Base-by-base conservation (phyloP, 2,888 invertebrate genomes). In the Emesis russula region DNA sequence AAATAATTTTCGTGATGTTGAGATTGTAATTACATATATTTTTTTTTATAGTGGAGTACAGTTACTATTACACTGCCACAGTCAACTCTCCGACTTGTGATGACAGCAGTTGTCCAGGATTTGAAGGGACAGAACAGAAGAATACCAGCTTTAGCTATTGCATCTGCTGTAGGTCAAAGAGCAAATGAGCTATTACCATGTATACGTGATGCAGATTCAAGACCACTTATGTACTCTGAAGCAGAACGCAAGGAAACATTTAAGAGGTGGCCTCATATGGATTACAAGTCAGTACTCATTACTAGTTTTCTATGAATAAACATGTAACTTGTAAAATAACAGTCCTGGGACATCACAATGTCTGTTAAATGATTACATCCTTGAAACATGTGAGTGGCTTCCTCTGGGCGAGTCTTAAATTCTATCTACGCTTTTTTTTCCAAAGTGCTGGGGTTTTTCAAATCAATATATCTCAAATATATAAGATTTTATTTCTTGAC, bases 191-290 rank as follows among this genome's bases (percentile, higher is more conserved):
- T 99, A 96, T 98, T 99, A 95, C 99, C 99, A 76, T 98, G 98
- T 96, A 98, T 98, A 48, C 97, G 98, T 7, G 98, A 98, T 85
- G 98, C 98, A 91, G 98, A 98, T 92, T 96, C 97, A 11, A 95
- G 98, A 92, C 97, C 98, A 1, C 97, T 99, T 86, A 99, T 99
- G 99, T 99, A 99, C 97, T 99, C 99, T 91, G 99, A 99, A 97
- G 99, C 99, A 0, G 99, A 99, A 88, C 98, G 99, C 71, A 99
- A 99, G 94, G 99, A 99, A 96, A 99, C 99, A 0, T 99, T 99
- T 97, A 99, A 99, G 92, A 99, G 99, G 96, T 99, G 99, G 99
- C 99, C 99, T 2, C 99, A 99, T 96, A 99, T 99, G 99, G 99
- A 99, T 97, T 99, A 99, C 98, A 99, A 99, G 99, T 99, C 96